Evolutionary conservation across 1,140 invertebrate genomes (phyloP), one percentile per base, ranked within the genome.

Genomic region (Homarus americanus): DNA sequence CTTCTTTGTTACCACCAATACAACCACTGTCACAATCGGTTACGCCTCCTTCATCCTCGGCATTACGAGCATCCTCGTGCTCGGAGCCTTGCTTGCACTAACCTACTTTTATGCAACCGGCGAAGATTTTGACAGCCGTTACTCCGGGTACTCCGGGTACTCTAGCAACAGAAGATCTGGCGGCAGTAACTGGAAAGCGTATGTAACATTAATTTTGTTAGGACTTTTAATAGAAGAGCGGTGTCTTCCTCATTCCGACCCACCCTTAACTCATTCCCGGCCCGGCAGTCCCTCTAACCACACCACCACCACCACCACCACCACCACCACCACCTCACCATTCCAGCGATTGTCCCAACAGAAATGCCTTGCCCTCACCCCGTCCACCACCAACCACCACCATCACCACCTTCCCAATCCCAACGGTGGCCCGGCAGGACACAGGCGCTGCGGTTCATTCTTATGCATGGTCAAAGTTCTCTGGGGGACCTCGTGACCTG

Each of bases 391-490:
- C 86, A 72, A 76, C 40, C 83, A 69, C 63, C 36, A 89, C 79
- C 38, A 82, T 79, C 87, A 82, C 82, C 49, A 66, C 63, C 69
- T 63, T 40, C 87, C 40, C 53, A 80, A 69, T 91, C 78, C 89
- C 78, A 58, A 63, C 89, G 89, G 83, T 85, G 89, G 83, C 89
- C 80, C 83, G 78, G 83, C 89, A 85, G 89, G 89, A 91, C 89
- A 91, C 89, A 91, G 83, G 89, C 89, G 89, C 76, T 91, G 89
- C 89, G 89, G 89, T 91, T 91, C 89, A 91, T 91, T 91, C 89
- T 91, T 91, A 85, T 79, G 75, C 82, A 86, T 85, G 89, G 83
- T 80, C 89, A 86, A 85, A 58, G 89, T 73, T 91, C 76, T 91
- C 72, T 85, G 83, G 82, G 83, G 82, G 82, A 72, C 41, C 72